phyloP scores from a whole-genome alignment of 1,140 invertebrate genomes.

The Pogonus chalceus region DNA sequence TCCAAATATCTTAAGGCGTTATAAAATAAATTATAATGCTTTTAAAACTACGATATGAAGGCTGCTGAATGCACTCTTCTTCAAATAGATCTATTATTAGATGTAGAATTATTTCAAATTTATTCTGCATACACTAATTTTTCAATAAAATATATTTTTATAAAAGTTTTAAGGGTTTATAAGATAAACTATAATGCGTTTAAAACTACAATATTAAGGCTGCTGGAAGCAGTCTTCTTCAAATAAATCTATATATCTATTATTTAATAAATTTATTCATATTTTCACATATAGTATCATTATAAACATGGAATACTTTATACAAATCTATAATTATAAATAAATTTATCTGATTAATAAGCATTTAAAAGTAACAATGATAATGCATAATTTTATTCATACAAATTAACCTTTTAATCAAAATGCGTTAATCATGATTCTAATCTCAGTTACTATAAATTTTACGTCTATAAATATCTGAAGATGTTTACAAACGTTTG shows the following conservation, averaged over 20 bases:
- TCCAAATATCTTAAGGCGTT: too few species aligned
- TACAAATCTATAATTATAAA: neutral
- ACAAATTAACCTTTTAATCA: neutral
- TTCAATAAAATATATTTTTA: too few species aligned
- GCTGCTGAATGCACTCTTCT: too few species aligned
- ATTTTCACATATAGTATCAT: neutral
- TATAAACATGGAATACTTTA: neutral
- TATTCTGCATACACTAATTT: too few species aligned
- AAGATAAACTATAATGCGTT: neutral
- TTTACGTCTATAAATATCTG: neutral
- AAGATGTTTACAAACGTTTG: neutral
- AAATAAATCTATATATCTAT: neutral
- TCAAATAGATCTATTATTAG: too few species aligned
- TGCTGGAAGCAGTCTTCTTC: too few species aligned
- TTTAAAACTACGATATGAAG: too few species aligned
- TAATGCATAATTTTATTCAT: neutral
- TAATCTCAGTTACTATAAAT: neutral
- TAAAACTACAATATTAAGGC: too few species aligned
- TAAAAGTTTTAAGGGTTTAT: too few species aligned
- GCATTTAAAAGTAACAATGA: neutral
- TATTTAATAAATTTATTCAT: neutral
- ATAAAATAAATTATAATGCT: too few species aligned
- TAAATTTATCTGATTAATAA: neutral
- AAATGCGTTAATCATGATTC: neutral
- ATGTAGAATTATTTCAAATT: too few species aligned